Percentiles rank a stretch among this genome's conserved stretches.
Evolutionary conservation across 1,140 invertebrate species (phyloP).

Genomic region (Drosophila truncata): DNA sequence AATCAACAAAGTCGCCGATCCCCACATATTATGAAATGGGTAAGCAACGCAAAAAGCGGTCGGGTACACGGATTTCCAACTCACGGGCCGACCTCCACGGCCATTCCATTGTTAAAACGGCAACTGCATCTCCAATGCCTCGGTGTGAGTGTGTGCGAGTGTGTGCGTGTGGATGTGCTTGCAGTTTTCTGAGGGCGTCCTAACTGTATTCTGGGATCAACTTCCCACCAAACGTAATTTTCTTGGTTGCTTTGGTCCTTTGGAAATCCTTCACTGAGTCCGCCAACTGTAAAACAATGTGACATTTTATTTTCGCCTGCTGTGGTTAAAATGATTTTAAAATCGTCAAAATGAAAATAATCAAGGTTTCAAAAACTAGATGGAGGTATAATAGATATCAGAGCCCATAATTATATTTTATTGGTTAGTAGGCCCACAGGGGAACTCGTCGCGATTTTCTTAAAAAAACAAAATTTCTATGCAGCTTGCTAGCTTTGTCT

Average conservation of each 20-base stretch:
- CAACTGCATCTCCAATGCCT: constrained; percentile 32
- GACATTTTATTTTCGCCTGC: not conserved
- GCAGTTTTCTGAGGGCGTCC: constrained; percentile 21
- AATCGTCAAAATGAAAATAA: not conserved
- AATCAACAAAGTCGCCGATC: constrained; percentile 16
- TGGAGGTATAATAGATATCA: not conserved
- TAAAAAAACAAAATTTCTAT: not conserved
- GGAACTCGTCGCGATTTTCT: too few relatives aligned
- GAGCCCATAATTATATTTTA: not conserved
- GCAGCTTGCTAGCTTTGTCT: not conserved
- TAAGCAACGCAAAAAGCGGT: constrained; percentile 46
- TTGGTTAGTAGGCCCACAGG: too few relatives aligned
- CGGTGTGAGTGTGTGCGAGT: constrained; percentile 1
- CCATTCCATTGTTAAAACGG: constrained; percentile 10
- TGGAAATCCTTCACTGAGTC: not conserved
- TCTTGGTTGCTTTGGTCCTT: not conserved
- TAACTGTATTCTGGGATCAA: constrained; percentile 20
- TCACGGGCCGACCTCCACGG: constrained; percentile 4
- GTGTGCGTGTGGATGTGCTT: constrained; percentile 12
- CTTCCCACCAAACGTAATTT: not conserved
- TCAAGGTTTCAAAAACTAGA: not conserved
- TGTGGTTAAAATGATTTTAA: not conserved
- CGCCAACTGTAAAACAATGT: not conserved
- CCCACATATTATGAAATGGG: constrained; percentile 70
- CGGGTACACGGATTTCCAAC: constrained; percentile 21